Conservation (phyloP, 2,113 vertebrate genomes). For the Equus przewalskii region DNA sequence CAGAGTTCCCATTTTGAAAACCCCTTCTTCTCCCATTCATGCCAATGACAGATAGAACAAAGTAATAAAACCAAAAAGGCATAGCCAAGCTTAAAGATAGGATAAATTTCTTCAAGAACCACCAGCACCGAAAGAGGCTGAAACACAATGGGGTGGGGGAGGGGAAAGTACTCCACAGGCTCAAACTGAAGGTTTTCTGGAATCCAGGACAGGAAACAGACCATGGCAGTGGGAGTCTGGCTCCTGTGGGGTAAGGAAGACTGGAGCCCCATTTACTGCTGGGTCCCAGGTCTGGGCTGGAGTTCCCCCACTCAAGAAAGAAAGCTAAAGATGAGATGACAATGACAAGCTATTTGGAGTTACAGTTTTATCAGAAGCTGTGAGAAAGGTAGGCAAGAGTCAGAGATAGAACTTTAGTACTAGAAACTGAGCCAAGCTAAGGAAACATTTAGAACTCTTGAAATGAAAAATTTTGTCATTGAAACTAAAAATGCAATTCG, state of each 20-base stretch:
- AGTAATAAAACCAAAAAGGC: neutral
- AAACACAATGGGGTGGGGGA: neutral
- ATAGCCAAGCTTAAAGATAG: neutral
- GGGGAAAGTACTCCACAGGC: neutral
- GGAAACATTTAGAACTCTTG: neutral
- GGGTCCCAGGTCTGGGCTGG: neutral
- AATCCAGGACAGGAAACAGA: neutral
- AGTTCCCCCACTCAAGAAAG: neutral
- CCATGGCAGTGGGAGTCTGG: too few species aligned
- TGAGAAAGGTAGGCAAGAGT: neutral
- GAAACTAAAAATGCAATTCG: conserved; percentile 15
- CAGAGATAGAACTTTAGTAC: neutral
- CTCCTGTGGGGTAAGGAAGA: neutral
- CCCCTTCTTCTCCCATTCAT: neutral
- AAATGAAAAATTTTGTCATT: neutral
- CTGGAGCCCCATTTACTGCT: neutral
- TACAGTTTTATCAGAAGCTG: neutral
- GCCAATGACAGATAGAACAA: neutral
- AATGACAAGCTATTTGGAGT: neutral
- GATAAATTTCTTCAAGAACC: neutral
- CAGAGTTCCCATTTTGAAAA: neutral
- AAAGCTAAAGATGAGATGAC: neutral
- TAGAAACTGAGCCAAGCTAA: neutral
- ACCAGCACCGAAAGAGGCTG: neutral
- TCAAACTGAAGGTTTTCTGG: neutral